Evolutionary conservation across 2,797 vertebrate species (phyloP).

Genomic region (Sebastes hubbsi): DNA sequence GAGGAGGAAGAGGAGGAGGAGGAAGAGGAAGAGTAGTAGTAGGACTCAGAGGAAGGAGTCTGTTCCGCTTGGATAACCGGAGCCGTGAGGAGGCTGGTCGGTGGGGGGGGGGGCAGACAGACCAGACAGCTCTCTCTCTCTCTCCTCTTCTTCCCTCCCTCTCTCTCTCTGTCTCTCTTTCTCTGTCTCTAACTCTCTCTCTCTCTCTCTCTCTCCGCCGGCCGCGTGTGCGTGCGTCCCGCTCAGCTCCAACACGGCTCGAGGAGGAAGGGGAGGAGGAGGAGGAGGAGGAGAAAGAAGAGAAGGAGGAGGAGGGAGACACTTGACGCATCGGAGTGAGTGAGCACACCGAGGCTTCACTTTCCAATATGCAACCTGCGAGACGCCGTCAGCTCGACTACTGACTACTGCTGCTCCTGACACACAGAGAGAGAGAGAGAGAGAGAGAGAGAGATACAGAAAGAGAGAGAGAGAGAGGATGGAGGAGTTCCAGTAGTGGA

Average conservation of each 20-base stretch:
- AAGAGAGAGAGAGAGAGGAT: slow-evolving; percentile 6
- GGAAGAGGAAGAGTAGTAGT: slow-evolving; percentile 2
- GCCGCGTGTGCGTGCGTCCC: slow-evolving; percentile 41
- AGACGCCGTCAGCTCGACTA: slow-evolving; percentile 53
- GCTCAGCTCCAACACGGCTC: slow-evolving; percentile 17
- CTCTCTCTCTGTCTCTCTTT: background rate
- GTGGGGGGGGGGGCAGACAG: slow-evolving; percentile 25
- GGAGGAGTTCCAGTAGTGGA: slow-evolving; percentile 53
- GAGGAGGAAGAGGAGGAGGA: slow-evolving; percentile 2
- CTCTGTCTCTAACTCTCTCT: background rate
- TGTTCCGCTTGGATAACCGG: slow-evolving; percentile 85
- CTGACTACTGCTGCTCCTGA: slow-evolving; percentile 34
- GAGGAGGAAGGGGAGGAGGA: background rate
- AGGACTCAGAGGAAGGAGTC: slow-evolving; percentile 47
- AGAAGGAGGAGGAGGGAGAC: slow-evolving; percentile 26
- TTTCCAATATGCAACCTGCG: slow-evolving; percentile 74
- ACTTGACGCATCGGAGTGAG: slow-evolving; percentile 75
- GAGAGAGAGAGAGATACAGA: background rate
- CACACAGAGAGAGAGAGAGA: background rate
- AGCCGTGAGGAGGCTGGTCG: slow-evolving; percentile 62
- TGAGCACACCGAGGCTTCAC: slow-evolving; percentile 65
- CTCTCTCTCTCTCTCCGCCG: background rate
- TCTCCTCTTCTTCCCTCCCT: background rate
- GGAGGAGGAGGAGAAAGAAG: background rate
- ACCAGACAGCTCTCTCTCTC: slow-evolving; percentile 35